Conservation (phyloP, 2,113 vertebrate species). For the Leptobrachium ailaonicum region DNA sequence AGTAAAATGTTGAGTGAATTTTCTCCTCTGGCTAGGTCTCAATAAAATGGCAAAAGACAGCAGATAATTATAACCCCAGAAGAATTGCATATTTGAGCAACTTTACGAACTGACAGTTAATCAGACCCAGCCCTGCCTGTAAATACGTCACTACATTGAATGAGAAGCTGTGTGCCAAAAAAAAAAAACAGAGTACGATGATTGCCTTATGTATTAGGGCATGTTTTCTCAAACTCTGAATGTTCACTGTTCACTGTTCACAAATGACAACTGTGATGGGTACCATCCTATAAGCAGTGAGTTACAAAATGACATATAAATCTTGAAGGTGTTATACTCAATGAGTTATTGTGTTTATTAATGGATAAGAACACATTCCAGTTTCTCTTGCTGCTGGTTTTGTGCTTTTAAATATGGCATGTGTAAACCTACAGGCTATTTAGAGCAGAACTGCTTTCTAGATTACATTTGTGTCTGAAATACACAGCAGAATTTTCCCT, state of each 20-base stretch:
- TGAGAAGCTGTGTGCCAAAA: slow-evolving; percentile 7
- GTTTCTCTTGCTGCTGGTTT: too few species aligned
- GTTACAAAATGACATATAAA: too few species aligned
- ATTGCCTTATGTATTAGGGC: background rate
- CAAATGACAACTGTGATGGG: background rate
- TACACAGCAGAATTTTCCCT: too few species aligned
- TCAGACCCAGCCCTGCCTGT: slow-evolving; percentile 41
- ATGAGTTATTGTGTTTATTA: too few species aligned
- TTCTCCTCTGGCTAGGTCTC: slow-evolving; percentile 20
- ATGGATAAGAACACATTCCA: too few species aligned
- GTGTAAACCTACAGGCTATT: too few species aligned
- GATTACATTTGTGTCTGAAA: too few species aligned
- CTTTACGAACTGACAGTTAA: slow-evolving; percentile 48
- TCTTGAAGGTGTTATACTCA: too few species aligned
- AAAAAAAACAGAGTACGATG: background rate
- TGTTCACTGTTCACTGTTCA: slow-evolving; percentile 13
- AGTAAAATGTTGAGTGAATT: slow-evolving; percentile 20
- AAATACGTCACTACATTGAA: slow-evolving; percentile 37
- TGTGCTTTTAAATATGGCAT: too few species aligned
- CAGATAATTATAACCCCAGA: slow-evolving; percentile 42
- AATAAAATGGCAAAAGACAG: slow-evolving; percentile 34
- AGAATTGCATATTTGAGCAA: slow-evolving; percentile 45
- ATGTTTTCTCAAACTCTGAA: background rate
- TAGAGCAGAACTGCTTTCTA: too few species aligned
- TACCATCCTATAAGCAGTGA: too few species aligned